These are phyloP conservation scores for Prorops nasuta DNA, from an alignment of 1,140 invertebrate species.

Conservation along the genomic window DNA sequence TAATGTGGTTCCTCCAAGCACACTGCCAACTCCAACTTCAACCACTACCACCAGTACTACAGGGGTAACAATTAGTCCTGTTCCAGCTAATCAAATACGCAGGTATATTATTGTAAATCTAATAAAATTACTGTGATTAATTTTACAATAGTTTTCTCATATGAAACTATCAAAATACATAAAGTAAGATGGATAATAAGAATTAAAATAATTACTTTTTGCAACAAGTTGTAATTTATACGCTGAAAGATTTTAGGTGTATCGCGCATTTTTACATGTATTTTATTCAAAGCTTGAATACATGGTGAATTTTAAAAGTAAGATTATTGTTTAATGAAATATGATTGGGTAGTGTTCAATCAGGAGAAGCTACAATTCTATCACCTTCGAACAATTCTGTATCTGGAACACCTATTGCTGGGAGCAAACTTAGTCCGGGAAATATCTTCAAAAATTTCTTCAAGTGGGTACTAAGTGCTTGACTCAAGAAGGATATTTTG, in stretches of 20 bases:
- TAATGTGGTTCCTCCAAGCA: slow-evolving; percentile 49
- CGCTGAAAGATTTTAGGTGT: too few species aligned
- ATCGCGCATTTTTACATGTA: too few species aligned
- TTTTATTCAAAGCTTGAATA: too few species aligned
- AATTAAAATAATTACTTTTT: too few species aligned
- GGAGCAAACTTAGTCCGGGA: slow-evolving; percentile 76
- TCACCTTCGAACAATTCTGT: slow-evolving; percentile 55
- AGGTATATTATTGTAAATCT: slow-evolving; percentile 52
- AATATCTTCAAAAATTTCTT: slow-evolving; percentile 95
- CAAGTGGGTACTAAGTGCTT: slow-evolving; percentile 67
- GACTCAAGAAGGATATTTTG: slow-evolving; percentile 32
- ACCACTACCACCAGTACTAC: slow-evolving; percentile 43
- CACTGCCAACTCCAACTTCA: slow-evolving; percentile 47
- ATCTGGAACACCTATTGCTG: slow-evolving; percentile 60
- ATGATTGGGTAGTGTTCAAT: slow-evolving; percentile 47
- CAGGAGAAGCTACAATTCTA: slow-evolving; percentile 46
- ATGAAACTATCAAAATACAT: not conserved
- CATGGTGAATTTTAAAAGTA: not conserved
- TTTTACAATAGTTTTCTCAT: too few species aligned
- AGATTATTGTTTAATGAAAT: slow-evolving; percentile 31
- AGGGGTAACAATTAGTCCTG: slow-evolving; percentile 53
- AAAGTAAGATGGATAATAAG: not conserved
- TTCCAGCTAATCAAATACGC: slow-evolving; percentile 60
- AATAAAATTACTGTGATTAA: slow-evolving; percentile 4
- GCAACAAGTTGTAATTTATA: too few species aligned